Percentiles rank a stretch among this genome's conserved stretches.
phyloP scores from a whole-genome alignment of 2,113 vertebrate genomes.

The Anoura caudifer region DNA sequence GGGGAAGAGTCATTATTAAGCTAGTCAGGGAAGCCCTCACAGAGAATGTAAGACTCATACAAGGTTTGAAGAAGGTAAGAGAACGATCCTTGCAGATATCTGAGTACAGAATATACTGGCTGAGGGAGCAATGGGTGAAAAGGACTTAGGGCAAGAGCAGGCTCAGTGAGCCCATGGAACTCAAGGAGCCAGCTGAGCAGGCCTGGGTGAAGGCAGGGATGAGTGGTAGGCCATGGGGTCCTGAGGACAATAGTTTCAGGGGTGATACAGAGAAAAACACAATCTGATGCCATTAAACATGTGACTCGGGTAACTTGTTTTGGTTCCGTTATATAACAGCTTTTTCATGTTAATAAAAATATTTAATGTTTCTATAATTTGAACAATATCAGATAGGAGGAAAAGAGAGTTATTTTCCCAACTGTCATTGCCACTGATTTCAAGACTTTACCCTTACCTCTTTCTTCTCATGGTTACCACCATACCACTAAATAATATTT shows the following conservation, averaged over 20 bases:
- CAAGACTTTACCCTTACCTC: neutral
- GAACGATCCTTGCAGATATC: neutral
- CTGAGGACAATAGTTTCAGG: neutral
- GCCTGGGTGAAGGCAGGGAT: neutral
- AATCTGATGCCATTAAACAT: neutral
- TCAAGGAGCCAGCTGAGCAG: neutral
- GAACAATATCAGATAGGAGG: neutral
- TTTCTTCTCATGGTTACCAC: neutral
- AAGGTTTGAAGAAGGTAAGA: neutral
- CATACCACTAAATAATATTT: neutral
- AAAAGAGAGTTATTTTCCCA: neutral
- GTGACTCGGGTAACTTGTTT: neutral
- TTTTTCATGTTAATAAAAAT: neutral
- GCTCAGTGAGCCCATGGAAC: neutral
- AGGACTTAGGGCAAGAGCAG: neutral
- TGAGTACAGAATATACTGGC: neutral
- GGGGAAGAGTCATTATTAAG: neutral
- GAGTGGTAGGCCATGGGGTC: too few species aligned
- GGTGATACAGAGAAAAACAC: neutral
- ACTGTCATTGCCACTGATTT: neutral
- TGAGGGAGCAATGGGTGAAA: neutral
- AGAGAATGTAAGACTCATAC: neutral
- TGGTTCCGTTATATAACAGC: neutral
- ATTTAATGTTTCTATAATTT: neutral
- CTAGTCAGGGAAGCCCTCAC: neutral